phyloP scores from a whole-genome alignment of 2,113 vertebrate species.

The Cranoglanis bouderius region DNA sequence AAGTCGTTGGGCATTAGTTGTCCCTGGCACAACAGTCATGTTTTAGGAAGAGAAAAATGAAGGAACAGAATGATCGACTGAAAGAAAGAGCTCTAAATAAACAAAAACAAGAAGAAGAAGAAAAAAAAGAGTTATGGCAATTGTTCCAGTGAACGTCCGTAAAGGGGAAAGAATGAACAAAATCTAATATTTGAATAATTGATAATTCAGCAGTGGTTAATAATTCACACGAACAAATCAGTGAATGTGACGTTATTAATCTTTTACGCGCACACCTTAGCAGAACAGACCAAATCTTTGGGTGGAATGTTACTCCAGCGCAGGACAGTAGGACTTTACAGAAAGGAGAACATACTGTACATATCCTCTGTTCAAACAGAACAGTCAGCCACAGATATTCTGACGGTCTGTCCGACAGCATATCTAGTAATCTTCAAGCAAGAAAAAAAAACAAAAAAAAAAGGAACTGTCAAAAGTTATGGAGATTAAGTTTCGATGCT shows the following conservation, averaged over 20 bases:
- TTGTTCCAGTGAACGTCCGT: constrained; percentile 34
- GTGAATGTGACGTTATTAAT: constrained; percentile 69
- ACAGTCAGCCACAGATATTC: background rate
- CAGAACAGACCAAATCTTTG: constrained; percentile 32
- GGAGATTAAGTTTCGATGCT: background rate
- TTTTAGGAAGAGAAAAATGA: constrained; percentile 45
- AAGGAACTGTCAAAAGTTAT: background rate
- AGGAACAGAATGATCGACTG: constrained; percentile 32
- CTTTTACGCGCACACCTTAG: constrained; percentile 68
- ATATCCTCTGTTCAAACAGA: background rate
- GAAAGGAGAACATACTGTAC: background rate
- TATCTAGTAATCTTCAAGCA: background rate
- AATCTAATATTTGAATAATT: constrained; percentile 71
- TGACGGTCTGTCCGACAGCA: background rate
- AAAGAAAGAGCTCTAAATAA: constrained; percentile 14
- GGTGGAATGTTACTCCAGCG: constrained; percentile 18
- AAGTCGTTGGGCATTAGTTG: background rate
- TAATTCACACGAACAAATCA: constrained; percentile 78
- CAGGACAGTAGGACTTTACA: constrained; percentile 5
- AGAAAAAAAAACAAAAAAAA: too few species aligned
- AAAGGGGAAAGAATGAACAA: constrained; percentile 48
- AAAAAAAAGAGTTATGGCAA: background rate
- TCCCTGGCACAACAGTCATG: constrained; percentile 52
- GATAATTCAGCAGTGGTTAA: constrained; percentile 72
- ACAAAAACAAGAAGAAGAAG: background rate